Evolutionary conservation across 2,797 vertebrate species (phyloP), one percentile per base, ranked within the genome.

Genomic region (Fratercula arctica): DNA sequence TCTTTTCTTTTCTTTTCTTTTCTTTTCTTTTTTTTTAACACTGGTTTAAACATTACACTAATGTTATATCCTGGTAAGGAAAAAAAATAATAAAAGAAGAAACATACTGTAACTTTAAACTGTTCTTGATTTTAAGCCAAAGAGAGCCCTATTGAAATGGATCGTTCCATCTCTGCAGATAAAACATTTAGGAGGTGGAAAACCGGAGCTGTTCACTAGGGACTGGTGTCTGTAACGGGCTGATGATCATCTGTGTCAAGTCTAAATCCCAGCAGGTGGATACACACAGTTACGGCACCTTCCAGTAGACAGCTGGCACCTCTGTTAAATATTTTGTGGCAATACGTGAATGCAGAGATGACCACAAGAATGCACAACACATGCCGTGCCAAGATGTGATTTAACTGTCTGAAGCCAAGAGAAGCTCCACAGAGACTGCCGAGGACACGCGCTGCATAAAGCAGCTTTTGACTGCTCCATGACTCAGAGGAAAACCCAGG

Each of bases 401-500:
- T 94, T 60, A 68, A 50, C 41, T 29, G 25, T 74, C 84, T 46
- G 51, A 74, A 76, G 68, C 46, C 77, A 87, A 80, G 48, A 28
- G 63, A 64, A 89, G 51, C 20, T 87, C 70, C 64, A 16, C 3
- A 2, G 77, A 60, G 59, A 61, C 77, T 85, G 53, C 48, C 0
- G 12, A 86, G 53, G 90, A 85, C 64, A 68, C 1, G 2, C 3
- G 11, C 19, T 31, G 46, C 25, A 74, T 60, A 87, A 90, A 87
- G 50, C 11, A 0, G 10, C 51, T 80, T 91, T 89, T 93, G 73
- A 54, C 28, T 92, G 2, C 41, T 73, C 67, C 1, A 0, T 95
- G 94, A 89, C 70, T 96, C 91, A 93, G 88, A 93, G 63, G 64
- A 85, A 97, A 96, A 77, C 53, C 39, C 51, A 64, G 67, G 53